Percentiles rank a stretch among this genome's conserved stretches.
phyloP scores from a whole-genome alignment of 2,888 invertebrate species.

The Brachycybe producta region DNA sequence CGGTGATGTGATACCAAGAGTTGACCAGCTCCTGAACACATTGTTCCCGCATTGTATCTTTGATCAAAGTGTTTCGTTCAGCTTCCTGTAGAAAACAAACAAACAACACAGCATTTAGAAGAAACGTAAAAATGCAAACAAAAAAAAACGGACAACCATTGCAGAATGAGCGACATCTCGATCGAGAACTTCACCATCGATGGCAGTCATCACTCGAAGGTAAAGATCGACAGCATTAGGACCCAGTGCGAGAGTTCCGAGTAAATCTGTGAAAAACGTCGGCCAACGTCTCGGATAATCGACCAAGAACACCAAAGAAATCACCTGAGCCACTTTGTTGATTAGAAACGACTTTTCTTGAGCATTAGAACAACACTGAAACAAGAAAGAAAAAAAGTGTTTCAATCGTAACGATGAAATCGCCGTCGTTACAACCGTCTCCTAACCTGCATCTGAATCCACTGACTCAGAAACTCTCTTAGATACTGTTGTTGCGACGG shows the following conservation, averaged over 20 bases:
- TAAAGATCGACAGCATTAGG: constrained; percentile 39
- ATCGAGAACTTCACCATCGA: constrained; percentile 43
- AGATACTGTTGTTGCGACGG: constrained; percentile 30
- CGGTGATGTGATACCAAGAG: constrained; percentile 43
- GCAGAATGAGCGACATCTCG: constrained; percentile 35
- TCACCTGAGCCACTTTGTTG: constrained; percentile 44
- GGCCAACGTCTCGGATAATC: constrained; percentile 44
- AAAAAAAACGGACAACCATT: constrained; percentile 14
- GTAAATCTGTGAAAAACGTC: constrained; percentile 40
- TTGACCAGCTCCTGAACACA: constrained; percentile 41
- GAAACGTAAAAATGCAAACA: constrained; percentile 19
- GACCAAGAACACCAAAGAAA: constrained; percentile 40
- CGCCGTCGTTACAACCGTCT: too few species aligned
- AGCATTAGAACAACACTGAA: constrained; percentile 23
- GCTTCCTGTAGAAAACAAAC: constrained; percentile 30
- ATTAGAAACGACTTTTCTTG: constrained; percentile 36
- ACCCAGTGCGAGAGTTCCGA: constrained; percentile 32
- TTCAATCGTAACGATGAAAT: too few species aligned
- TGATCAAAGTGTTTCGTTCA: constrained; percentile 40
- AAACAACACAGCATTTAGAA: constrained; percentile 7
- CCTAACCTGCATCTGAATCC: constrained; percentile 34
- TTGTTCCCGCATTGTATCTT: constrained; percentile 43
- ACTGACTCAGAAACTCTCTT: constrained; percentile 33
- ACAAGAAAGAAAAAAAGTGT: constrained; percentile 9
- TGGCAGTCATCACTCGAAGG: constrained; percentile 39